Conservation (phyloP, 2,797 vertebrate genomes). For the Enteromius afrohamiltoni region DNA sequence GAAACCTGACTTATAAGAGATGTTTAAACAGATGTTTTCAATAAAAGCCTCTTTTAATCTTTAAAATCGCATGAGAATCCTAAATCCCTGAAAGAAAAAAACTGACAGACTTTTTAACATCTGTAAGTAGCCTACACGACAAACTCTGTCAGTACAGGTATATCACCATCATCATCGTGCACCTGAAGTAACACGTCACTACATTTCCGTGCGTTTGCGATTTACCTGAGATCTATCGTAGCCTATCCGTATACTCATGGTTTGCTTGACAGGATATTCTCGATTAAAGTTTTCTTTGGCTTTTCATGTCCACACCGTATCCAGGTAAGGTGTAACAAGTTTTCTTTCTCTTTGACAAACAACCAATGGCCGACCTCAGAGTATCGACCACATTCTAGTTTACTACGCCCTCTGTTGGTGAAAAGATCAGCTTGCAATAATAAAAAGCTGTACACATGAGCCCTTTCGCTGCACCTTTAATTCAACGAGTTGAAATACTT, state of each 20-base stretch:
- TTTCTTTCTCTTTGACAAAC: conserved; percentile 12
- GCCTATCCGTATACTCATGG: conserved; percentile 15
- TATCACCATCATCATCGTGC: not conserved
- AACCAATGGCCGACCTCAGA: not conserved
- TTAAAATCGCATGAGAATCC: not conserved
- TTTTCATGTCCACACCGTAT: not conserved
- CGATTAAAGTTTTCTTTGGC: not conserved
- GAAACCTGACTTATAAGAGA: not conserved
- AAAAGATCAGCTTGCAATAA: not conserved
- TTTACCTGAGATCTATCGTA: conserved; percentile 16
- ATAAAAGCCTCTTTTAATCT: not conserved
- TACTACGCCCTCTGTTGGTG: conserved; percentile 8
- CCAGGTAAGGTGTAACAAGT: not conserved
- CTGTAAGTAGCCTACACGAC: not conserved
- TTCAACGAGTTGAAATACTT: not conserved
- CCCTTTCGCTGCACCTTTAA: not conserved
- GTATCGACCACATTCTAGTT: not conserved
- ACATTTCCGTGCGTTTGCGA: too few relatives aligned
- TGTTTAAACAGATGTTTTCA: not conserved
- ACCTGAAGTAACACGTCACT: conserved; percentile 19
- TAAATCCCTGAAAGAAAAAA: not conserved
- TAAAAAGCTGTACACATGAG: too few relatives aligned
- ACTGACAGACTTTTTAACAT: not conserved
- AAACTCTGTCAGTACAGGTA: not conserved
- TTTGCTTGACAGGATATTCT: not conserved